Base-by-base conservation (phyloP, 2,888 invertebrate species). In the Agonum fuliginosum region DNA sequence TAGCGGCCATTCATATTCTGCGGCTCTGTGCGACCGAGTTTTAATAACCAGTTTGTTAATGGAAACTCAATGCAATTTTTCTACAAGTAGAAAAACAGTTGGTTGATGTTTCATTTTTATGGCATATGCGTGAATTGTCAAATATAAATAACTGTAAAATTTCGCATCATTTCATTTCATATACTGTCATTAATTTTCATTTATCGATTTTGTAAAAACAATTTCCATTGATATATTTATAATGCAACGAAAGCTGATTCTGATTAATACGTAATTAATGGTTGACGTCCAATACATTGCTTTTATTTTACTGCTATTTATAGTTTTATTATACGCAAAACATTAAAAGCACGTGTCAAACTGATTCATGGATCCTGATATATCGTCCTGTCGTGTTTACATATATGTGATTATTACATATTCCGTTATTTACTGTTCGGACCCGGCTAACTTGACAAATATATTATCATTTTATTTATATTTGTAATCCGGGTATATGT, bases 291-390 rank as follows among this genome's bases (percentile, higher is more conserved):
- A 14, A 41, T 34, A 14, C 46, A 20, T 62, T 37, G 73, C 41
- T 73, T 73, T 73, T 73, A 62, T 73, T 72, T 73, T 73, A 62
- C 58, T 54, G 73, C 58, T 73, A 73, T 73, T 73, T 73, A 73
- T 73, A 62, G 73, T 73, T 62, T 72, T 72, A 72, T 72, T 72
- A 72, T 72, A 71, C 71, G 71, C 48, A 54, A 22, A 54, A 54
- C 72, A 72, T 72, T 72, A 34, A 72, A 73, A 62, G 73, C 73
- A 73, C 20, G 43, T 73, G 73, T 73, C 73, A 73, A 34, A 17
- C 34, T 48, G 72, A 72, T 37, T 58, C 72, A 72, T 58, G 54
- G 3, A 54, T 72, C 37, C 58, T 72, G 72, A 72, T 72, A 72
- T 72, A 72, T 58, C 37, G 48, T 20, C 14, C 6, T 54, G 19